phyloP scores from a whole-genome alignment of 92 coral and sea anemone species.

The Parazoanthus atlanticus region DNA sequence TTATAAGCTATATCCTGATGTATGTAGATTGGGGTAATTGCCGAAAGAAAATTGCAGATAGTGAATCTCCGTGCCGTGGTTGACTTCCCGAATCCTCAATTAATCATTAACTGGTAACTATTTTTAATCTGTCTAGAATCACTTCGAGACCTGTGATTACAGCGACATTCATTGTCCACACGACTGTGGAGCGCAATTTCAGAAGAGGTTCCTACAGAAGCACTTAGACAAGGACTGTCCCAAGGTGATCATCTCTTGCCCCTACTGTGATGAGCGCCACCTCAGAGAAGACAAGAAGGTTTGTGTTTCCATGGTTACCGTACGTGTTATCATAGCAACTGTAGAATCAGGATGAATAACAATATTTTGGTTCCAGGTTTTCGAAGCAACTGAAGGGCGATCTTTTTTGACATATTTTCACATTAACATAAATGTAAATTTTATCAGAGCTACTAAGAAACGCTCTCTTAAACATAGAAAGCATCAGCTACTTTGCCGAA shows the following conservation, averaged over 20 bases:
- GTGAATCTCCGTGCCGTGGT: no score
- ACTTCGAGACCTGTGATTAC: constrained; percentile 73
- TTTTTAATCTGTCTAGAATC: constrained; percentile 55
- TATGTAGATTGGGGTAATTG: no score
- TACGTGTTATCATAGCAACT: background rate
- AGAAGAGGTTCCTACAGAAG: constrained; percentile 74
- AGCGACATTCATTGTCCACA: constrained; percentile 74
- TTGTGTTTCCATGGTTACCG: background rate
- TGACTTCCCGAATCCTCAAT: background rate
- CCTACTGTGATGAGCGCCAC: constrained; percentile 84
- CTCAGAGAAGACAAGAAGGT: constrained; percentile 89
- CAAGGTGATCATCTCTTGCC: constrained; percentile 76
- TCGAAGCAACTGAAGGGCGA: no score
- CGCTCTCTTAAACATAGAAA: no score
- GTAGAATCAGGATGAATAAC: no score
- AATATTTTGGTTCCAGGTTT: no score
- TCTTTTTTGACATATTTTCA: no score
- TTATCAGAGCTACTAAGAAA: no score
- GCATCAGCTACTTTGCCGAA: no score
- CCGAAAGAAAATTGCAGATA: no score
- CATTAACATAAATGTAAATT: no score
- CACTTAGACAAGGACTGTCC: constrained; percentile 90
- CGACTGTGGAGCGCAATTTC: constrained; percentile 87
- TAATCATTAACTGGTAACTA: background rate
- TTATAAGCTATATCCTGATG: no score